A percentile compares a stretch with the other conserved stretches of the same genome.
Conservation (phyloP, 2,797 vertebrate genomes). For the Tauraco hartlaubi region DNA sequence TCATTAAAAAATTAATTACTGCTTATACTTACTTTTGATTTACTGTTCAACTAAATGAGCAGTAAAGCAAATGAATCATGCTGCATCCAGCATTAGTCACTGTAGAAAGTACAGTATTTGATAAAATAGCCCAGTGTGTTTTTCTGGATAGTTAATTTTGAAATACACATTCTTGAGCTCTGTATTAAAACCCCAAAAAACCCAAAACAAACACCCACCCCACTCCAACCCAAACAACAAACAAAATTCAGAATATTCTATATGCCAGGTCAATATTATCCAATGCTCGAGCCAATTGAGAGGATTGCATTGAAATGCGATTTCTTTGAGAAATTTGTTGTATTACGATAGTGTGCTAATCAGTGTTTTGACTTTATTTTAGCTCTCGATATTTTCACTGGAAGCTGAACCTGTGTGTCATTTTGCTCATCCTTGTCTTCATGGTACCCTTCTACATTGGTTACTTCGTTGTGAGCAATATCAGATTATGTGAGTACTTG, state of each 20-base stretch:
- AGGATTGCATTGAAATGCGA: background rate
- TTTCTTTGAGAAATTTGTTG: background rate
- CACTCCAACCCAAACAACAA: background rate
- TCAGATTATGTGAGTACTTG: slow-evolving; percentile 91
- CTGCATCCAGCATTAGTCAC: background rate
- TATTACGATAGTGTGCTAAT: background rate
- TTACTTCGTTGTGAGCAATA: slow-evolving; percentile 98
- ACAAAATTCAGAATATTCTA: background rate
- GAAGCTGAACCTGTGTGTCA: slow-evolving; percentile 97
- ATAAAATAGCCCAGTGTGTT: background rate
- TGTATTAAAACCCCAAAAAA: background rate
- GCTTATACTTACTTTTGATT: background rate
- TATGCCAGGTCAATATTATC: background rate
- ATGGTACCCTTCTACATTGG: slow-evolving; percentile 99
- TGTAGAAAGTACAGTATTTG: background rate
- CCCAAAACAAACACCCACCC: rapidly evolving
- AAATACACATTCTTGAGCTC: background rate
- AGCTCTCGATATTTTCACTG: slow-evolving; percentile 99
- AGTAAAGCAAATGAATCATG: background rate
- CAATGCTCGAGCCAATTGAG: background rate
- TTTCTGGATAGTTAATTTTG: background rate
- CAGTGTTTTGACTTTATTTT: slow-evolving; percentile 53
- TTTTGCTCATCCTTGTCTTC: slow-evolving; percentile 95
- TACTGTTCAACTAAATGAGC: background rate
- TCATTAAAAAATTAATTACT: background rate